Conservation (phyloP, 2,888 invertebrate genomes). For the Drosophila nr. medialis region DNA sequence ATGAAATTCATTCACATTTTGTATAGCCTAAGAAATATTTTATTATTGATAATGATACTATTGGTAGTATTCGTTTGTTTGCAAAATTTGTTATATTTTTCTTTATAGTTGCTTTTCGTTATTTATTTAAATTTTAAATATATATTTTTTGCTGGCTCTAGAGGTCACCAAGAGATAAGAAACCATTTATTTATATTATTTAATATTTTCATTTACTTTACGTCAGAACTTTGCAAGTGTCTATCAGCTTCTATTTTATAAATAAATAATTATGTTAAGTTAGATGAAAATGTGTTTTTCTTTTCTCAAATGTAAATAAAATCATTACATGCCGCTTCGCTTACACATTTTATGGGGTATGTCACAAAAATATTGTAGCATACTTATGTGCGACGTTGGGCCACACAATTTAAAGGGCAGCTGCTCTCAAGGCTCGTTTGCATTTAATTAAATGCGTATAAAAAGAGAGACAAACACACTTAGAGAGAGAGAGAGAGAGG, state of each 20-base stretch:
- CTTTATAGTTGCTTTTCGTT: too few relatives aligned
- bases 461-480: constrained; percentile 32
- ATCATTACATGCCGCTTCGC: not conserved
- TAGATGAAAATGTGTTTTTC: not conserved
- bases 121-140: not conserved
- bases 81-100: too few relatives aligned
- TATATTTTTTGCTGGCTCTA: not conserved
- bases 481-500: constrained; percentile 4
- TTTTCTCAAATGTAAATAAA: not conserved
- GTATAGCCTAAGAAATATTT: not conserved
- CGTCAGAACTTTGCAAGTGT: not conserved
- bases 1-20: not conserved
- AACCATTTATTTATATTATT: not conserved
- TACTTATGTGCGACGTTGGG: constrained; percentile 45
- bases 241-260: not conserved
- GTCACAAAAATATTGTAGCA: constrained; percentile 36
- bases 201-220: not conserved
- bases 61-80: not conserved
- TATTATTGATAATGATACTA: not conserved
- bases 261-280: not conserved
- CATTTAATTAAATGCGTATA: constrained; percentile 77
- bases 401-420: constrained; percentile 68
- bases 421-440: constrained; percentile 64
- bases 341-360: constrained; percentile 1
- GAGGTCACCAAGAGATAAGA: not conserved